phyloP scores from a whole-genome alignment of 2,888 invertebrate genomes.

The Noctua comes region DNA sequence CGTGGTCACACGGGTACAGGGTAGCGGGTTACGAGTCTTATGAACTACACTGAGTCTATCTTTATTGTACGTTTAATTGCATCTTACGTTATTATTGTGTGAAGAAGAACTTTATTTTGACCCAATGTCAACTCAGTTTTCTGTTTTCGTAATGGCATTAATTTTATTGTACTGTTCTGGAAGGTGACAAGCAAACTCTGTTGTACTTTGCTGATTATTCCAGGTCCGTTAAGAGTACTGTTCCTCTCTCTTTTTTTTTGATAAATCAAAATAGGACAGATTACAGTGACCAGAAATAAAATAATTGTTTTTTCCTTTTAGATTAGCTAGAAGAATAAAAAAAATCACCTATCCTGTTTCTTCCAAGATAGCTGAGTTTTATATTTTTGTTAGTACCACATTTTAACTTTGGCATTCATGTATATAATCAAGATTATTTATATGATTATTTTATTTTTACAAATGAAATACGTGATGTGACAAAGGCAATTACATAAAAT shows the following conservation, averaged over 20 bases:
- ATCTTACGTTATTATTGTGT: not conserved
- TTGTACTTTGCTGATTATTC: not conserved
- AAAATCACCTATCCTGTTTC: not conserved
- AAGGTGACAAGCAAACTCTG: not conserved
- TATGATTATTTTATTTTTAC: too few species aligned
- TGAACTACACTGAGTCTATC: not conserved
- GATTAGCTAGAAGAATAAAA: not conserved
- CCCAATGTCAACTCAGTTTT: not conserved
- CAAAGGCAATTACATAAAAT: not conserved
- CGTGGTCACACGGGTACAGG: slow-evolving; percentile 19
- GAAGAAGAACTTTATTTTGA: not conserved
- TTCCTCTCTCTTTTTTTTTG: not conserved
- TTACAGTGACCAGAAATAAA: not conserved
- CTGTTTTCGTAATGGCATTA: not conserved
- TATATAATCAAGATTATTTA: not conserved
- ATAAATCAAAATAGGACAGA: not conserved
- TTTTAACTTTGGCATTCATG: too few species aligned
- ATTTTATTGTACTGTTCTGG: not conserved
- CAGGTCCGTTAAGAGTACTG: not conserved
- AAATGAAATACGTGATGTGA: too few species aligned
- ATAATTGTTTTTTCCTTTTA: not conserved
- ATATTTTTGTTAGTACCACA: too few species aligned
- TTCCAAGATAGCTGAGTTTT: not conserved
- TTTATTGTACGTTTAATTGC: not conserved
- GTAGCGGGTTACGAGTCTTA: slow-evolving; percentile 9